Conservation (phyloP, 2,113 vertebrate genomes). For the Macaca mulatta region DNA sequence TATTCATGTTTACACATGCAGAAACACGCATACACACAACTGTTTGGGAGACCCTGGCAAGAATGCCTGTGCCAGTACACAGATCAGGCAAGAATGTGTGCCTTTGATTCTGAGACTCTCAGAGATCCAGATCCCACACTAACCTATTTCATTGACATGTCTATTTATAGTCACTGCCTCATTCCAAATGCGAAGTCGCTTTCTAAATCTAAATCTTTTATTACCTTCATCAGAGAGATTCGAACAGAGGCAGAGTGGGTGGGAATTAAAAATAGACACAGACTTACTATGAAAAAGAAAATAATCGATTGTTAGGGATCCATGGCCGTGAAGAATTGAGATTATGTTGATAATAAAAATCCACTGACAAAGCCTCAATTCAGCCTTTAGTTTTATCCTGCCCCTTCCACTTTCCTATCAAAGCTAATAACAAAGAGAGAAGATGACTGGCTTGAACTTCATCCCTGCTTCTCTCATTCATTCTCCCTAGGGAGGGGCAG, state of each 20-base stretch:
- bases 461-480: background rate
- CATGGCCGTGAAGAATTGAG: background rate
- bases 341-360: background rate
- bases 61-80: background rate
- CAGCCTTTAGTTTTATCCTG: background rate
- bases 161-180: slow-evolving; percentile 70
- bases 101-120: background rate
- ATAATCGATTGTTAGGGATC: background rate
- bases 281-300: slow-evolving; percentile 38
- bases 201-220: slow-evolving; percentile 82
- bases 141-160: slow-evolving; percentile 56
- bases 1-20: accelerated
- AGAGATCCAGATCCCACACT: slow-evolving; percentile 45
- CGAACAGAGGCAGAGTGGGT: slow-evolving; percentile 46
- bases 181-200: slow-evolving; percentile 74
- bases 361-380: background rate
- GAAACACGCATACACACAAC: background rate
- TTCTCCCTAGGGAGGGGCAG: background rate
- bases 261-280: slow-evolving; percentile 70
- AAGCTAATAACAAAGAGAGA: background rate
- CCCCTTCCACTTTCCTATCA: background rate
- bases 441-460: background rate
- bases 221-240: slow-evolving; percentile 67
- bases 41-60: background rate
- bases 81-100: background rate